Base-by-base conservation (phyloP, 2,113 vertebrate species). In the Muscicapa adusta region DNA sequence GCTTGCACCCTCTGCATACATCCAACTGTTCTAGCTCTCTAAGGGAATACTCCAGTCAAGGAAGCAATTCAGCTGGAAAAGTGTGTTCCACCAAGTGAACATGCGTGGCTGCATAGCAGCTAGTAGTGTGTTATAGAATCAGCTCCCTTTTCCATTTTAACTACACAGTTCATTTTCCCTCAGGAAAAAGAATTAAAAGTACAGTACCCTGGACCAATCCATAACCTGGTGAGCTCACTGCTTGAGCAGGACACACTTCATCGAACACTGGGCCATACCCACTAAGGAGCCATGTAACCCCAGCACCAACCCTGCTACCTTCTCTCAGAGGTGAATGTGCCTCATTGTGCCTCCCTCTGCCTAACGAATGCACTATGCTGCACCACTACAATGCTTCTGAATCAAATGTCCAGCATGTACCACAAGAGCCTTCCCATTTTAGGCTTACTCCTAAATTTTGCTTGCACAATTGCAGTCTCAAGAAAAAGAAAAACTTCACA, bases 21-120 rank as follows among this genome's bases (percentile, higher is more conserved):
- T 48, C 67, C 58, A 20, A 38, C 51, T 78, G 18, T 34, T 83
- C 58, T 80, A 36, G 12, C n/a, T 82, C 78, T 87, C 79, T 79
- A 70, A 85, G 88, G 62, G 58, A 94, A 91, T 78, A 70, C 60
- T 74, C 53, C 57, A 36, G 54, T 61, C 93, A 60, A 86, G 89
- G 91, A 94, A 88, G 86, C 77, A 86, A 48, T 34, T 76, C 84
- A 89, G 72, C 67, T 56, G 54, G 81, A 80, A 85, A 75, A 2
- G 36, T 62, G 71, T 43, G 60, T 38, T 42, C 60, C 84, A 90
- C 67, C 83, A 93, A 95, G 92, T 6, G 7, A 79, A 63, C 0
- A 7, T 19, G 45, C 45, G 57, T 50, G 87, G 95, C 98, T 97
- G 96, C 97, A 96, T 1, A 90, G 97, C 97, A 96, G 97, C 96